Conservation (phyloP, 2,113 vertebrate genomes). For the Actenoides lindsayi region DNA sequence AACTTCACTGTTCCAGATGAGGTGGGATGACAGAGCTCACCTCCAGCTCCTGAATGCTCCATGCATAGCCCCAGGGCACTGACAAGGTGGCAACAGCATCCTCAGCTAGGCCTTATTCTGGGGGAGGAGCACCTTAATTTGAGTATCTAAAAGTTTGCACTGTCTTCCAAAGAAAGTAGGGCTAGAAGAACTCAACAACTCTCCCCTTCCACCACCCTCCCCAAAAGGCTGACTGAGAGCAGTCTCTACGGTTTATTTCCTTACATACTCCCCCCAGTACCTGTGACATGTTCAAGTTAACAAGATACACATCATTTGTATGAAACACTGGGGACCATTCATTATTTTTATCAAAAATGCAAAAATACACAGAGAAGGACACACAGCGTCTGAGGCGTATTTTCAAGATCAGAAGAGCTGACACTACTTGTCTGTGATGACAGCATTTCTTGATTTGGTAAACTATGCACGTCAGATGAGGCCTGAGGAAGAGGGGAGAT, state of each 20-base stretch:
- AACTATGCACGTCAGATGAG: neutral
- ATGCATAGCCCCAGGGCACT: neutral
- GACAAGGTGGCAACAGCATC: neutral
- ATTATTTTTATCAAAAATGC: neutral
- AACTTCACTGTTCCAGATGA: neutral
- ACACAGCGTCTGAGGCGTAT: neutral
- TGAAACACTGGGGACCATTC: neutral
- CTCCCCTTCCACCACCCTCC: neutral
- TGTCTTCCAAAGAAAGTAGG: neutral
- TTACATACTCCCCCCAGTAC: neutral
- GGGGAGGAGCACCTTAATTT: neutral
- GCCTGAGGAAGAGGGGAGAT: neutral
- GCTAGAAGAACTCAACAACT: neutral
- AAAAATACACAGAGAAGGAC: neutral
- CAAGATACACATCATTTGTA: neutral
- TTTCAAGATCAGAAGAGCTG: neutral
- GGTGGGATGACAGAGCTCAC: neutral
- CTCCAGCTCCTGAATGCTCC: neutral
- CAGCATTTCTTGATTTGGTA: conserved; percentile 8
- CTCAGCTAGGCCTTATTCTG: neutral
- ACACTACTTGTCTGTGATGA: neutral
- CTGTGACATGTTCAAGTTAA: neutral
- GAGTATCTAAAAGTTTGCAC: neutral
- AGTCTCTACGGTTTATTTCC: neutral
- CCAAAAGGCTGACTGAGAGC: neutral